phyloP scores from a whole-genome alignment of 2,113 vertebrate genomes.

The Heterotis niloticus region DNA sequence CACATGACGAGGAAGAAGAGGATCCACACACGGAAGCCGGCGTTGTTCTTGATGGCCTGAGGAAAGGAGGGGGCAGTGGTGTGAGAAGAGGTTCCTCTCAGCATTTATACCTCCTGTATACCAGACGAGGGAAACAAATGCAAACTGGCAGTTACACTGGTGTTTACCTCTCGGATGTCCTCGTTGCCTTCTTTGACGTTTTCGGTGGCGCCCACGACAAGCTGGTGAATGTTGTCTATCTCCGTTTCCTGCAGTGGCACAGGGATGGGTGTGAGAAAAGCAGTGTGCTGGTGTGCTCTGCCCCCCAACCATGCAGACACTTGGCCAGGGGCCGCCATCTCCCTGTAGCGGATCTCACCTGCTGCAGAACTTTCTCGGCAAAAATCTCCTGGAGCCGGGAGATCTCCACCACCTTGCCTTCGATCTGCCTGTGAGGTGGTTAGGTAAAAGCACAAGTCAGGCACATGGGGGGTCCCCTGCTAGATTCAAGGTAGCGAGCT shows the following conservation, averaged over 20 bases:
- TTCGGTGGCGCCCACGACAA: constrained; percentile 93
- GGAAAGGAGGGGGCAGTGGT: neutral
- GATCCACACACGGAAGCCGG: constrained; percentile 96
- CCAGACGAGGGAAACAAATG: too few relatives aligned
- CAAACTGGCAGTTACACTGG: neutral
- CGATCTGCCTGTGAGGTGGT: constrained; percentile 77
- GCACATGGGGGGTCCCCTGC: neutral
- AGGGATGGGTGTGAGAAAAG: neutral
- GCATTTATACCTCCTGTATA: neutral
- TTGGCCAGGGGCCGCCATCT: too few relatives aligned
- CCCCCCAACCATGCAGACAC: too few relatives aligned
- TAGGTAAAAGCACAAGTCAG: neutral
- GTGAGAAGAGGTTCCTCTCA: neutral
- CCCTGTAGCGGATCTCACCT: constrained; percentile 59
- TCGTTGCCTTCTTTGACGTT: constrained; percentile 98
- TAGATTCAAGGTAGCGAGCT: neutral
- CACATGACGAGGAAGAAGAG: constrained; percentile 99
- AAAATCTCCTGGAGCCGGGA: constrained; percentile 96
- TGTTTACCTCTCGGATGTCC: constrained; percentile 88
- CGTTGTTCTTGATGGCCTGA: constrained; percentile 97
- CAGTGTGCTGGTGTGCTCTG: neutral
- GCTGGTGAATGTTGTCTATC: constrained; percentile 88
- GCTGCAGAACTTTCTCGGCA: constrained; percentile 92
- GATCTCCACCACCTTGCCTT: constrained; percentile 97
- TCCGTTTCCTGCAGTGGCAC: constrained; percentile 74